phyloP scores from a whole-genome alignment of 2,113 vertebrate species.

The Apodemus speciosus region DNA sequence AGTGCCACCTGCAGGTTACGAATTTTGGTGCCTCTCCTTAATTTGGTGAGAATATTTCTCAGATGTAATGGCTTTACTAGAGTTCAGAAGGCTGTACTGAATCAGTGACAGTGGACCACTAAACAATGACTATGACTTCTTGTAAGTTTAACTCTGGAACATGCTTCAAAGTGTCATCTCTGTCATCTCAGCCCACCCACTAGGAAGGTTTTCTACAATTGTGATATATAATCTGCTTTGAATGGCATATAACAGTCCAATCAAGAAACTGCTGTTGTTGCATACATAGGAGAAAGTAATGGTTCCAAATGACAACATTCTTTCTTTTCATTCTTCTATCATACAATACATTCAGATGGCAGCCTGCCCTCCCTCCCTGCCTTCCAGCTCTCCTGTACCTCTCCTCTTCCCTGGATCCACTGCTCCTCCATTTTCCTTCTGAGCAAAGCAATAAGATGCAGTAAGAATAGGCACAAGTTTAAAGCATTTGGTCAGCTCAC shows the following conservation, averaged over 20 bases:
- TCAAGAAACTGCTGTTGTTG: not conserved
- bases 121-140: too few species aligned
- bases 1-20: not conserved
- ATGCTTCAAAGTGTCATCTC: not conserved
- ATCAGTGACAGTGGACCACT: not conserved
- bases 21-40: not conserved
- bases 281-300: not conserved
- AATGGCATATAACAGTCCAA: not conserved
- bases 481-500: not conserved
- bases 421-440: not conserved
- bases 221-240: not conserved
- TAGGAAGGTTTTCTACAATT: not conserved
- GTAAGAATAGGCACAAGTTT: not conserved
- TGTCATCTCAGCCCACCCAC: not conserved
- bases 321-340: not conserved
- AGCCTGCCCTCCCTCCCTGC: not conserved
- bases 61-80: not conserved
- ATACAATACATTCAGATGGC: not conserved
- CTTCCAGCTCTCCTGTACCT: not conserved
- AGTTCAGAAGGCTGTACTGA: not conserved
- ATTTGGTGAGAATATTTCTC: not conserved
- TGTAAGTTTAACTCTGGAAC: not conserved
- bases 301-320: not conserved
- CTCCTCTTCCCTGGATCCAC: not conserved
- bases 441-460: not conserved